A percentile compares a stretch with the other conserved stretches of the same genome.
Conservation (phyloP, 2,113 vertebrate species). For the Varanus komodoensis region DNA sequence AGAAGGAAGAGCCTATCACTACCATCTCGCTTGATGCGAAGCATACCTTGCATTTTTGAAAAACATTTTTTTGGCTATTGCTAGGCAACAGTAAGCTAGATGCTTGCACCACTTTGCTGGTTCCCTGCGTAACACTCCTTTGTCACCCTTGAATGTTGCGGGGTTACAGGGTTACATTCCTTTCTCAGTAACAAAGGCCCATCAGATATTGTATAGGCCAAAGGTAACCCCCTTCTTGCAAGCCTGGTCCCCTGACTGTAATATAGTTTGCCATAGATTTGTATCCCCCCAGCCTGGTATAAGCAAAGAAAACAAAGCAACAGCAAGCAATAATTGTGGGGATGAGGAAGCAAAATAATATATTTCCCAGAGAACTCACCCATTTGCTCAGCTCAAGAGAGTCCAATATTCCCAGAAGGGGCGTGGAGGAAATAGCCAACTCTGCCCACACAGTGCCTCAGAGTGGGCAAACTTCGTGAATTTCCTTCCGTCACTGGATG, state of each 20-base stretch:
- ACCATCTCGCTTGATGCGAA: neutral
- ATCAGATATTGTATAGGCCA: conserved; percentile 33
- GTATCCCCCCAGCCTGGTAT: neutral
- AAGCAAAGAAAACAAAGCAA: neutral
- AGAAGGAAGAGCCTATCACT: neutral
- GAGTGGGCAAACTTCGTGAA: neutral
- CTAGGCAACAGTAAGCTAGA: conserved; percentile 25
- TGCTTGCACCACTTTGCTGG: conserved; percentile 15
- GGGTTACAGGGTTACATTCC: conserved; percentile 39
- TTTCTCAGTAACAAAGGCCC: conserved; percentile 26
- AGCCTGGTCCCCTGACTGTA: conserved; percentile 18
- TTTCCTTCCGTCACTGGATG: neutral
- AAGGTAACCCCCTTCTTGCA: conserved; percentile 24
- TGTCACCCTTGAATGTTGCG: conserved; percentile 36
- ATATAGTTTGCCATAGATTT: conserved; percentile 26
- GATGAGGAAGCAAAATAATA: conserved; percentile 1
- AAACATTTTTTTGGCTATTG: neutral
- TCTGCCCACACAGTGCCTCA: neutral
- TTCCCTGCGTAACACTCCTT: conserved; percentile 28
- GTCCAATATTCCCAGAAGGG: neutral
- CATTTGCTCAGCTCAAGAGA: neutral
- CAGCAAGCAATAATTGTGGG: neutral
- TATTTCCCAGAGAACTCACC: neutral
- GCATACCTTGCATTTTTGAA: neutral
- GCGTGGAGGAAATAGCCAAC: neutral